These are phyloP conservation scores for Candidula unifasciata DNA, from an alignment of 2,888 invertebrate species.

Conservation along the genomic window DNA sequence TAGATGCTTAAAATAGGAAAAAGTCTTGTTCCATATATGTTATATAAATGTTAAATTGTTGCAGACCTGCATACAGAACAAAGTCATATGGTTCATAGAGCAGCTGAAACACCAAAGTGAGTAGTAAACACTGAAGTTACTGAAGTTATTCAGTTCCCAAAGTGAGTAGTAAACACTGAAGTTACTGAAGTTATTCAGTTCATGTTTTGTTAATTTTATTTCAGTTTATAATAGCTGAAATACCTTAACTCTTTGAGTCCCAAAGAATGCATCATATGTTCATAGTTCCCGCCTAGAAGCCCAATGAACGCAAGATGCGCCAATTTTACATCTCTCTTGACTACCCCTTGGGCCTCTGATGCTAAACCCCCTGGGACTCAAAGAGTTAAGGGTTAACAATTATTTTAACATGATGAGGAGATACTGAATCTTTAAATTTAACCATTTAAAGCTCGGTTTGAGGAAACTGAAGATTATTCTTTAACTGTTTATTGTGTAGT, in stretches of 20 bases:
- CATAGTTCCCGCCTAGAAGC: too few relatives aligned
- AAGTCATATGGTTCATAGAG: slow-evolving; percentile 57
- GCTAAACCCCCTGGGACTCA: too few relatives aligned
- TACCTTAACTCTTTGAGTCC: too few relatives aligned
- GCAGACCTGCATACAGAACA: slow-evolving; percentile 57
- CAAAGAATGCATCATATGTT: too few relatives aligned
- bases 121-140: slow-evolving; percentile 11
- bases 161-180: slow-evolving; percentile 55
- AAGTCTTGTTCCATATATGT: not conserved
- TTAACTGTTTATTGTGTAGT: not conserved
- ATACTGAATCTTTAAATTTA: too few relatives aligned
- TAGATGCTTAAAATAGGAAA: not conserved
- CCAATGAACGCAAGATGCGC: too few relatives aligned
- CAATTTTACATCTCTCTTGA: too few relatives aligned
- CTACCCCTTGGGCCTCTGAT: too few relatives aligned
- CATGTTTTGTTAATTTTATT: too few relatives aligned
- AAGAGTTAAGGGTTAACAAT: too few relatives aligned
- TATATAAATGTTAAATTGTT: slow-evolving; percentile 28
- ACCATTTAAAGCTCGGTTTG: not conserved
- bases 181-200: not conserved
- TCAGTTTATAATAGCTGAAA: too few relatives aligned
- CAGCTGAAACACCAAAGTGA: slow-evolving; percentile 60
- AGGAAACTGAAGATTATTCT: not conserved
- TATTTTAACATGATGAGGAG: too few relatives aligned
- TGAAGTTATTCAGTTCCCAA: slow-evolving; percentile 45